These are phyloP conservation scores for Pontoporia blainvillei DNA, from an alignment of 2,113 vertebrate genomes.

Conservation along the genomic window DNA sequence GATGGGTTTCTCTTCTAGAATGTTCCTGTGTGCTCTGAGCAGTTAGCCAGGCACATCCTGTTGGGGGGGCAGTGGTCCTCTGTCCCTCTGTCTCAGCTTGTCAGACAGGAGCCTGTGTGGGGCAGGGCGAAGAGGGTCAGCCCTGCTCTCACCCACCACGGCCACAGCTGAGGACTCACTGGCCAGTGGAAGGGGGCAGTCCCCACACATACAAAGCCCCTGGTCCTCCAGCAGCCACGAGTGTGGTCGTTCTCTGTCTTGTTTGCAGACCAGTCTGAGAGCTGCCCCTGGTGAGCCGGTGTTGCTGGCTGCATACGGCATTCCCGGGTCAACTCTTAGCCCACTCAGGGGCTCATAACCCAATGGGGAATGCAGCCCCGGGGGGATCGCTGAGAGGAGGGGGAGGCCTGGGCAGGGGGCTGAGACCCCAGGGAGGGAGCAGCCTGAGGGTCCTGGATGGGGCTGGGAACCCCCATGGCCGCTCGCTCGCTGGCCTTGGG, in stretches of 20 bases:
- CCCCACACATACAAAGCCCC: accelerated
- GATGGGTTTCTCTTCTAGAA: neutral
- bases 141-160: too few relatives aligned
- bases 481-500: neutral
- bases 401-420: accelerated
- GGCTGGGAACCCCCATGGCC: neutral
- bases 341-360: neutral
- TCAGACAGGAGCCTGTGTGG: neutral
- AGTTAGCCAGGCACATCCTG: neutral
- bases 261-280: neutral
- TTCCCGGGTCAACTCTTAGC: accelerated
- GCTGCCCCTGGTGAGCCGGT: neutral
- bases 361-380: too few relatives aligned
- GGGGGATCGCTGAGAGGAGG: too few relatives aligned
- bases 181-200: too few relatives aligned
- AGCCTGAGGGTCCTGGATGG: neutral
- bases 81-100: accelerated
- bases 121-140: neutral
- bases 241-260: accelerated
- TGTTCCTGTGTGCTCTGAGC: accelerated
- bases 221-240: neutral
- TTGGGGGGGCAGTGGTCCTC: neutral
- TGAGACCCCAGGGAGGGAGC: accelerated
- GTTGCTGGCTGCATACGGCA: accelerated
- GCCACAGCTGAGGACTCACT: neutral